phyloP scores from a whole-genome alignment of 64 coral and sea anemone species.

The Platygyra sinensis region DNA sequence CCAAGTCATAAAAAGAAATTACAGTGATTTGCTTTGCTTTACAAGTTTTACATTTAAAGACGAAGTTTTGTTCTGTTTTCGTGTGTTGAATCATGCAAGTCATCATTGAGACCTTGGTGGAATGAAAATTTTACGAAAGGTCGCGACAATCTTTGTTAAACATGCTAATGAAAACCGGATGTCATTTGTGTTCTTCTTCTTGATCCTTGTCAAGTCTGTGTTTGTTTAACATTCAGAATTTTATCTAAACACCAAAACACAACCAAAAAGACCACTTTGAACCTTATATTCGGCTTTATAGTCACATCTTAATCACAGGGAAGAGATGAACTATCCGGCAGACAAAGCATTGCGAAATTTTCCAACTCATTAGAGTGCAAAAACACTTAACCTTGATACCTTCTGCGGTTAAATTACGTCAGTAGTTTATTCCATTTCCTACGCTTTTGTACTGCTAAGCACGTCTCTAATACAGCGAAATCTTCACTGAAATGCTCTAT shows the following conservation, averaged over 20 bases:
- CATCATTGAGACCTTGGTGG: background rate
- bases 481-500: background rate
- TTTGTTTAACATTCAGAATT: conserved; percentile 1
- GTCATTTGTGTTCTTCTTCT: background rate
- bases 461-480: background rate
- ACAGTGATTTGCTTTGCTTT: too few relatives aligned
- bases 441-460: background rate
- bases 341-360: background rate
- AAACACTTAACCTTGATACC: conserved; percentile 4
- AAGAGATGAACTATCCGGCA: background rate
- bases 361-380: background rate
- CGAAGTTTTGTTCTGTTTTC: too few relatives aligned
- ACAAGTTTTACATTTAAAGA: too few relatives aligned
- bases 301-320: background rate
- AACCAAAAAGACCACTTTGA: background rate
- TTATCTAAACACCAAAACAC: background rate
- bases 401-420: conserved; percentile 41
- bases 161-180: background rate
- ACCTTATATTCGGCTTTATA: background rate
- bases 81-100: background rate
- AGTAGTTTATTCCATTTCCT: background rate
- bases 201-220: background rate
- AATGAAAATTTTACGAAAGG: background rate
- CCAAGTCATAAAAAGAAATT: too few relatives aligned
- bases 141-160: background rate